Evolutionary conservation across 2,888 invertebrate species (phyloP).

Genomic region (Diaperis boleti): DNA sequence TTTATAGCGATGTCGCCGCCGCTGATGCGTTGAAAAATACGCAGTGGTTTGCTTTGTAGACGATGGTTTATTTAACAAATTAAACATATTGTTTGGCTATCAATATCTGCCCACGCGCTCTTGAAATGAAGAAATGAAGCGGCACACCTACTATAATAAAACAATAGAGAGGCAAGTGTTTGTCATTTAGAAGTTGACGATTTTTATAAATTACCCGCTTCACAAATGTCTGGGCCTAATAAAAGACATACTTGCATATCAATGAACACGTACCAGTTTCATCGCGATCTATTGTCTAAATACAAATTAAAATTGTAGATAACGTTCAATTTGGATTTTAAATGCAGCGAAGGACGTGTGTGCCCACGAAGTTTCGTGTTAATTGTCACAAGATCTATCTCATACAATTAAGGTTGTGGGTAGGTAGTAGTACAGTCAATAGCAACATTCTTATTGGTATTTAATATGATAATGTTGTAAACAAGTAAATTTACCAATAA

Average conservation of each 20-base stretch:
- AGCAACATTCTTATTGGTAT: no score
- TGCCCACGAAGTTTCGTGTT: no score
- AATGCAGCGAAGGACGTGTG: constrained; percentile 19
- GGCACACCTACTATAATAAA: constrained; percentile 44
- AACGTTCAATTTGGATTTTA: constrained; percentile 30
- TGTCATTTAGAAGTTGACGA: constrained; percentile 42
- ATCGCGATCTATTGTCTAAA: constrained; percentile 30
- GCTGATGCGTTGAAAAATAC: constrained; percentile 29
- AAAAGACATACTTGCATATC: constrained; percentile 38
- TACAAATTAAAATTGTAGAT: constrained; percentile 35
- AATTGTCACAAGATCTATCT: no score
- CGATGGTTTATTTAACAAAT: constrained; percentile 43
- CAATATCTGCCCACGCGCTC: constrained; percentile 42
- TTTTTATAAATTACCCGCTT: constrained; percentile 36
- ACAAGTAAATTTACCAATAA: no score
- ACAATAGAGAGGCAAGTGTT: constrained; percentile 46
- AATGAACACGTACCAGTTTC: constrained; percentile 36
- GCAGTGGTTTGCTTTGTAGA: constrained; percentile 40
- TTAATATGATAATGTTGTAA: no score
- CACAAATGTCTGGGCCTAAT: constrained; percentile 28
- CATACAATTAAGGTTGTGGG: no score
- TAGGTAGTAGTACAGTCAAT: no score
- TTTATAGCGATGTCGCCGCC: constrained; percentile 39
- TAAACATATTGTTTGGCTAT: constrained; percentile 46
- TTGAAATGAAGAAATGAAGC: constrained; percentile 42